Conservation (phyloP, 1,140 invertebrate genomes). For the Radopholus similis region DNA sequence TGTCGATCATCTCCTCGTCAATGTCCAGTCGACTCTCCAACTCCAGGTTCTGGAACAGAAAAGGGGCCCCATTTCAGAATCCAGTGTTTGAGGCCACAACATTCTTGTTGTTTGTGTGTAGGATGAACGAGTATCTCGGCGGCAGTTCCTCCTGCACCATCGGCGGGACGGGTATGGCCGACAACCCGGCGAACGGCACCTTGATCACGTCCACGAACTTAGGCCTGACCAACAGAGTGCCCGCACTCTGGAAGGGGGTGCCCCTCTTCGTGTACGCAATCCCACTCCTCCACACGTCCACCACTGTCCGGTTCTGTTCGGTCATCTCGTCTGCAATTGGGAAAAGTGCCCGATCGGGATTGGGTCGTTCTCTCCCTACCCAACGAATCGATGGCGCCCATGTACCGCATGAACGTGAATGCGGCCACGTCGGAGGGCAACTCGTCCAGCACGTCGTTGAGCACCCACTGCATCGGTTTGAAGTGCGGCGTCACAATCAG, state of each 20-base stretch:
- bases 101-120: too few species aligned
- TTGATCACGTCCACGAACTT: too few species aligned
- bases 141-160: too few species aligned
- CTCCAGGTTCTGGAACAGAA: too few species aligned
- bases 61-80: too few species aligned
- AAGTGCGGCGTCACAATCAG: constrained; percentile 22
- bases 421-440: not conserved
- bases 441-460: not conserved
- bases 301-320: constrained; percentile 1
- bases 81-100: too few species aligned
- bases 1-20: too few species aligned
- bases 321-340: constrained; percentile 9
- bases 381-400: not conserved
- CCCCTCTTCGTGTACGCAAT: not conserved
- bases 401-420: constrained; percentile 1
- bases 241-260: constrained; percentile 8
- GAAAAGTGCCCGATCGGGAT: not conserved
- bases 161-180: too few species aligned
- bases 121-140: too few species aligned
- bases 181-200: too few species aligned
- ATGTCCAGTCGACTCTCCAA: too few species aligned
- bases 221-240: too few species aligned
- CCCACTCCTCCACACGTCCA: constrained; percentile 10
- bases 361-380: not conserved
- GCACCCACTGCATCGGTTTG: not conserved